Base-by-base conservation (phyloP, 1,140 invertebrate genomes). In the Aporrectodea caliginosa region DNA sequence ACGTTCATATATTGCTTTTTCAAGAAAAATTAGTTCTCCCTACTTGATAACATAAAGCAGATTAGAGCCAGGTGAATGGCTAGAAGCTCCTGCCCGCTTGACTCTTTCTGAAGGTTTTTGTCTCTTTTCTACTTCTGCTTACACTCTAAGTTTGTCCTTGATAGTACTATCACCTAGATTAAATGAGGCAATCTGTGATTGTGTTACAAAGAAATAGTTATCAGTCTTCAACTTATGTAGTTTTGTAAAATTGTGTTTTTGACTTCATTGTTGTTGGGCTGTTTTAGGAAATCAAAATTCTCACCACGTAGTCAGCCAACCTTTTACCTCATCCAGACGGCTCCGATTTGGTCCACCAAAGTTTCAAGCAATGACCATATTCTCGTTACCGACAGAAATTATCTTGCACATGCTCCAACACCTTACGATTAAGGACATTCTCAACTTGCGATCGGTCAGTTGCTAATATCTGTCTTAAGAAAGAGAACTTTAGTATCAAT, bases 381-480 rank as follows among this genome's bases (percentile, higher is more conserved):
- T 85, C 84, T 82, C 84, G 75, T 76, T 88, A 2, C 86, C 87
- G 68, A 85, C 86, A 69, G 86, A 87, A 82, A 76, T 88, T 27
- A 35, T 87, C 6, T 69, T 87, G 1, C 82, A 83, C 75, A 81
- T 88, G 14, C 80, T 87, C 16, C 83, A 83, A 79, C 80, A 81
- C 16, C 77, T 88, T 6, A 86, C 86, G 75, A 83, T 88, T 16
- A 84, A 82, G 75, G 87, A 88, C 77, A 70, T 88, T 6, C 83
- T 88, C 71, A 85, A 81, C 72, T 83, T 88, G 82, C 81, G 81
- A 82, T 79, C 80, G 34, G 87, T 87, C 83, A 84, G 85, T 83
- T 58, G 16, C 1, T 16, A 30, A 1, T 30, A 27, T 29, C 27
- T 16, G 77, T 29, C 43, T 75, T 34, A 76, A 1, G 30, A 78